Evolutionary conservation across 2,113 vertebrate genomes (phyloP), one percentile per base, ranked within the genome.

Genomic region (Eptatretus burgeri): DNA sequence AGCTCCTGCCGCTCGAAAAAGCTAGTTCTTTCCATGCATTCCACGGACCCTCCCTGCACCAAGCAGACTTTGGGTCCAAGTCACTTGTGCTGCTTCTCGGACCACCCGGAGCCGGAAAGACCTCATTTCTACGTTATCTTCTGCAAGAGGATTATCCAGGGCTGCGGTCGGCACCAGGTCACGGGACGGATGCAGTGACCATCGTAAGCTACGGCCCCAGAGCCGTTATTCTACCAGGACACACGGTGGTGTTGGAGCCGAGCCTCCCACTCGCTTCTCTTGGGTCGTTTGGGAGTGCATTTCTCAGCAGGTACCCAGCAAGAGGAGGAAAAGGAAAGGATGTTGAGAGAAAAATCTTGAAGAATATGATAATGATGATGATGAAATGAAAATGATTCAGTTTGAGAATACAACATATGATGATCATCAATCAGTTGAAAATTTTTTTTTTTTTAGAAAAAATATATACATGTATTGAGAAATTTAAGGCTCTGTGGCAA

Each of bases 1-100:
- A 93, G 69, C 81, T 96, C 60, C 77, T 95, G 60, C 91, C 91
- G 0, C 70, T 96, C 76, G 91, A 96, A 70, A 85, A 96, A 51
- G 75, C 80, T 71, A 95, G 93, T 76, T 85, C 82, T 72, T 96
- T 96, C 73, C 87, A 95, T 2, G 56, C 56, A 11, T 13, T 17
- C 20, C 56, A 20, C 56, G 56, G n/a, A n/a, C n/a, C 56, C 56
- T n/a, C n/a, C n/a, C 56, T 60, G 56, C 56, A 12, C 56, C n/a
- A 60, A n/a, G 12, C 56, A 60, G 56, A 60, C n/a, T 60, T 60
- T 20, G 56, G 20, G n/a, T 60, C 56, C 56, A n/a, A n/a, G 10
- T 20, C 56, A n/a, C n/a, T 20, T n/a, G 56, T 60, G 56, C 56
- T 60, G 56, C 56, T 60, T 20, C 56, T 60, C n/a, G 56, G 56